phyloP scores from a whole-genome alignment of 2,888 invertebrate species.

The Phyto melanocephala region DNA sequence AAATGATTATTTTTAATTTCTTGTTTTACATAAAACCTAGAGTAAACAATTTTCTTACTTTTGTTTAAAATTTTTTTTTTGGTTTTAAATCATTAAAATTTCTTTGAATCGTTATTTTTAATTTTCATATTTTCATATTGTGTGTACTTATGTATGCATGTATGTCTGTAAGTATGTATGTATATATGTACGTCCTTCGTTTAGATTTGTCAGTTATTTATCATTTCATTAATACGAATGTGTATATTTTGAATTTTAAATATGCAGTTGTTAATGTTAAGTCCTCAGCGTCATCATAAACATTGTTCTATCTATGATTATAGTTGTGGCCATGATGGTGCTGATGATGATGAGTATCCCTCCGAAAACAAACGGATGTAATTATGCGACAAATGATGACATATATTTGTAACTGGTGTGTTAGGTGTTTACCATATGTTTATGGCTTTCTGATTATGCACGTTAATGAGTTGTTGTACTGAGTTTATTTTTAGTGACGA shows the following conservation, averaged over 20 bases:
- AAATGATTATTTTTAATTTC: too few species aligned
- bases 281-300: conserved; percentile 14
- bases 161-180: too few species aligned
- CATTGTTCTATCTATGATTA: neutral
- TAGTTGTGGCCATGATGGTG: neutral
- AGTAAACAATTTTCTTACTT: too few species aligned
- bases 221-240: conserved; percentile 33
- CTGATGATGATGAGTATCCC: conserved; percentile 5
- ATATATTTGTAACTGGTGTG: conserved; percentile 19
- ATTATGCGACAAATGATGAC: conserved; percentile 62
- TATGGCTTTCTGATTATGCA: conserved; percentile 41
- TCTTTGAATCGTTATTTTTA: too few species aligned
- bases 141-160: too few species aligned
- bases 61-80: too few species aligned
- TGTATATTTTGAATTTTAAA: conserved; percentile 1
- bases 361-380: conserved; percentile 51
- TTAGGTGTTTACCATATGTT: neutral
- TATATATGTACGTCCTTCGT: conserved; percentile 20
- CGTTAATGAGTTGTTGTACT: conserved; percentile 54
- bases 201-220: conserved; percentile 21
- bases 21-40: too few species aligned
- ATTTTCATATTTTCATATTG: too few species aligned
- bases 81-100: too few species aligned
- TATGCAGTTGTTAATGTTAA: neutral
- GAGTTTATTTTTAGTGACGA: conserved; percentile 14